phyloP scores from a whole-genome alignment of 2,113 vertebrate genomes.

The Eulacestoma nigropectus region DNA sequence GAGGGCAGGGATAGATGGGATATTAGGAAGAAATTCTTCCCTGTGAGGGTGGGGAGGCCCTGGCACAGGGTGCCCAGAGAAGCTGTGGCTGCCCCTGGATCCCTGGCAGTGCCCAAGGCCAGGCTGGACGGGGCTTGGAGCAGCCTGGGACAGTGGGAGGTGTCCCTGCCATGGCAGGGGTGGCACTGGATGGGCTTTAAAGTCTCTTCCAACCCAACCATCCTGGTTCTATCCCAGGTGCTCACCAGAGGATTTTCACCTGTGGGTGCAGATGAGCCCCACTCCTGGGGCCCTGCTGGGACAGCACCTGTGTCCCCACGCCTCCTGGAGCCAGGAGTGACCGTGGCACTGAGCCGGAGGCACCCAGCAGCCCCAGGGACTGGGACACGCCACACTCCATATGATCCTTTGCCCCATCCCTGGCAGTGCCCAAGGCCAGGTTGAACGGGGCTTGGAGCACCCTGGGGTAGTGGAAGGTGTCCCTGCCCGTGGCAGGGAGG shows the following conservation, averaged over 20 bases:
- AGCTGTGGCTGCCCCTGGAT: not conserved
- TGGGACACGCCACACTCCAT: fast-evolving
- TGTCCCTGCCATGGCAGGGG: not conserved
- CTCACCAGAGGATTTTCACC: not conserved
- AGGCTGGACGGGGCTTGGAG: not conserved
- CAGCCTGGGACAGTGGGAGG: fast-evolving
- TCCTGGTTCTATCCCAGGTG: not conserved
- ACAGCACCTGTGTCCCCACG: not conserved
- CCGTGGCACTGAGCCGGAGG: not conserved
- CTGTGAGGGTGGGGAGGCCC: fast-evolving
- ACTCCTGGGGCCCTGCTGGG: not conserved
- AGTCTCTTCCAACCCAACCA: not conserved
- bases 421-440: not conserved
- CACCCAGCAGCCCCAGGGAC: not conserved
- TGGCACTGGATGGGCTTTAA: fast-evolving
- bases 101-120: not conserved
- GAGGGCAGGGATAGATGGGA: too few relatives aligned
- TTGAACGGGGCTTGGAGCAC: not conserved
- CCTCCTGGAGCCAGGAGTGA: not conserved
- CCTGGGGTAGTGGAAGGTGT: not conserved
- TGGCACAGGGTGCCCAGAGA: not conserved
- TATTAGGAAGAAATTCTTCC: fast-evolving
- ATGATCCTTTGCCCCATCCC: too few relatives aligned
- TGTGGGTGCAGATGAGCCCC: fast-evolving
- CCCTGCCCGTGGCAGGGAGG: not conserved